A percentile compares a stretch with the other conserved stretches of the same genome.
phyloP scores from a whole-genome alignment of 2,888 invertebrate species.

The Tachina grossa region DNA sequence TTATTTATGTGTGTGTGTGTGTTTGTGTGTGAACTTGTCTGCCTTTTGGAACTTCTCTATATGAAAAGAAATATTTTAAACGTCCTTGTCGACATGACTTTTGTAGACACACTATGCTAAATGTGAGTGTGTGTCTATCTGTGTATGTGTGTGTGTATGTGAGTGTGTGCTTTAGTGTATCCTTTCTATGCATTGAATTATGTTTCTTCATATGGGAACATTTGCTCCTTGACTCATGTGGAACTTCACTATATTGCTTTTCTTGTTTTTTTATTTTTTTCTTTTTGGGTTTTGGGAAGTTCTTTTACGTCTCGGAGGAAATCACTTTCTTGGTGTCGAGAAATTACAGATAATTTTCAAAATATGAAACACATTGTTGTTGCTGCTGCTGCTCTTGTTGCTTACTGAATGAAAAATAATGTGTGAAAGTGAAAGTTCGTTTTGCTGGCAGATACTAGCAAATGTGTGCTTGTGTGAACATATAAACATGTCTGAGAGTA shows the following conservation, averaged over 20 bases:
- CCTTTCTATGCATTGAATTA: constrained; percentile 21
- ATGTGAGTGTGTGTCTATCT: constrained; percentile 2
- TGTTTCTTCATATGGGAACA: constrained; percentile 60
- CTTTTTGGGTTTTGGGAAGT: constrained; percentile 59
- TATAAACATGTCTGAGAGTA: not conserved
- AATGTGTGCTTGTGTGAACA: not conserved
- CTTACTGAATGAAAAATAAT: constrained; percentile 53
- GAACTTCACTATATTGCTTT: constrained; percentile 47
- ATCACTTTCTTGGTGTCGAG: constrained; percentile 73
- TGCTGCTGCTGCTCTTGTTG: constrained; percentile 40
- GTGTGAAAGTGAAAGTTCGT: constrained; percentile 68
- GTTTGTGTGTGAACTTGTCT: constrained; percentile 14
- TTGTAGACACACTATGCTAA: constrained; percentile 31
- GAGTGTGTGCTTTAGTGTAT: not conserved
- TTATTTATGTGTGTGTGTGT: constrained; percentile 8
- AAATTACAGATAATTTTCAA: constrained; percentile 79
- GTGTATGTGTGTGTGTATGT: not conserved
- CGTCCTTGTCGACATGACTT: constrained; percentile 67
- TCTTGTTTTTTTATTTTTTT: constrained; percentile 56
- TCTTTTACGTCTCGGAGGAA: constrained; percentile 66
- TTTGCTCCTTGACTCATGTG: constrained; percentile 60
- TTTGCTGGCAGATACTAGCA: not conserved
- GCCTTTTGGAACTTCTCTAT: constrained; percentile 12
- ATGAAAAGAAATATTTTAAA: constrained; percentile 53
- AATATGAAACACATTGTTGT: constrained; percentile 59